Evolutionary conservation across 2,113 vertebrate genomes (phyloP), one percentile per base, ranked within the genome.

Genomic region (Anser brachyrhynchus): DNA sequence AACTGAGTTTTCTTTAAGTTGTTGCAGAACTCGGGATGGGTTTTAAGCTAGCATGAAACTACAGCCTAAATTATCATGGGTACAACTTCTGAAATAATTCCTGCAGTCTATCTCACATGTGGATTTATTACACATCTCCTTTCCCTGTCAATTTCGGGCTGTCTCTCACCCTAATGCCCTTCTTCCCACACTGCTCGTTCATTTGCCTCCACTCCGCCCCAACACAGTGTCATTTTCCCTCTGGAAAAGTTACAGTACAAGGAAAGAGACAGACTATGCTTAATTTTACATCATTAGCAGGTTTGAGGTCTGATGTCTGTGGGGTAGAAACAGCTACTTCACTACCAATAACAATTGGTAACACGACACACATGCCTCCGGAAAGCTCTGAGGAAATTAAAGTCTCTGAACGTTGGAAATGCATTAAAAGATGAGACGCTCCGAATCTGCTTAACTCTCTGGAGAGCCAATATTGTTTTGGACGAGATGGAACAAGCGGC

Each of bases 301-400:
- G 64, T 67, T 91, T 85, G 58, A 90, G 37, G 78, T 79, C 41
- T 79, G 31, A 44, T 25, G 23, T 80, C 59, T 81, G 20, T 52
- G 43, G 73, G 35, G 49, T 1, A 89, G 65, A 74, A 90, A 74
- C 29, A 84, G 59, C 59, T 67, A 33, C 37, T 54, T 84, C 49
- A 81, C 61, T 69, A 93, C 29, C 33, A 84, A 88, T n/a, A 77
- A 29, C 44, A 86, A 88, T 0, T 52, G 29, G 46, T 61, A 52
- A 65, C 73, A 61, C 3, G 59, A 26, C 66, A 62, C 2, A 9
- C 8, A 13, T 66, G 89, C 49, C 43, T 67, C 76, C 76, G 57
- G 37, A 71, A 88, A 92, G 57, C 44, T 91, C 64, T n/a, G 33
- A 96, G 54, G 80, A 92, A 95, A 92, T 87, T 5, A 62, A 79